phyloP scores from a whole-genome alignment of 2,888 invertebrate species.

The Drosophila prostipennis region DNA sequence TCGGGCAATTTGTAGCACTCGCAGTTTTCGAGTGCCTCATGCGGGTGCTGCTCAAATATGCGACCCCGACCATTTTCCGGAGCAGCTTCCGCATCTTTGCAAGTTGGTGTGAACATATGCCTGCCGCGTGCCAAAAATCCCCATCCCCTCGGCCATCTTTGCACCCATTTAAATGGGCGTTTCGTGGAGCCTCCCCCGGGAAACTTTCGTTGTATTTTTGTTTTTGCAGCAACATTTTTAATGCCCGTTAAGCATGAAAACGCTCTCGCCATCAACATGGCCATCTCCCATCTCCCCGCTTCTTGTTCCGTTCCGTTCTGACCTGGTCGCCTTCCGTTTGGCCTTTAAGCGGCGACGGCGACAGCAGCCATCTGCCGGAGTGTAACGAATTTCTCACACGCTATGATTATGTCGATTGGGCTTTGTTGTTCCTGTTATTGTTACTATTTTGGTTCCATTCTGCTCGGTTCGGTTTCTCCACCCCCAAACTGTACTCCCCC shows the following conservation, averaged over 20 bases:
- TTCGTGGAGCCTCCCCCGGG: conserved; percentile 6
- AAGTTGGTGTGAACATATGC: conserved; percentile 84
- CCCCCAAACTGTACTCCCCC: conserved; percentile 7
- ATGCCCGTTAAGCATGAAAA: conserved; percentile 79
- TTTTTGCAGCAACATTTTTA: conserved; percentile 72
- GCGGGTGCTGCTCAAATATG: conserved; percentile 77
- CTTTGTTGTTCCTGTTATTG: conserved; percentile 60
- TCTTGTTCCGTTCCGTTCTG: background rate
- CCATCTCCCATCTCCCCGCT: conserved; percentile 21
- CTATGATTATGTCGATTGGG: conserved; percentile 82
- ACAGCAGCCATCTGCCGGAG: conserved; percentile 77
- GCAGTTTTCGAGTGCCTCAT: conserved; percentile 69
- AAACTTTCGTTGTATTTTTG: conserved; percentile 29
- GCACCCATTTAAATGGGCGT: conserved; percentile 57
- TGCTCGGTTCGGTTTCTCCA: background rate
- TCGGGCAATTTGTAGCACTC: conserved; percentile 67
- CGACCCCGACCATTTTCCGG: conserved; percentile 31
- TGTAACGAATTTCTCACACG: conserved; percentile 84
- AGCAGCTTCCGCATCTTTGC: conserved; percentile 59
- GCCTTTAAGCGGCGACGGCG: conserved; percentile 63
- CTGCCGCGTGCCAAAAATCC: conserved; percentile 73
- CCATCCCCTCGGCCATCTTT: conserved; percentile 19
- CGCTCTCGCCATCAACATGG: conserved; percentile 61
- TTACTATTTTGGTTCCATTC: conserved; percentile 54
- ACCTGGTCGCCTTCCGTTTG: conserved; percentile 52